Base-by-base conservation (phyloP, 2,113 vertebrate genomes). In the Haplotaxodon microlepis region DNA sequence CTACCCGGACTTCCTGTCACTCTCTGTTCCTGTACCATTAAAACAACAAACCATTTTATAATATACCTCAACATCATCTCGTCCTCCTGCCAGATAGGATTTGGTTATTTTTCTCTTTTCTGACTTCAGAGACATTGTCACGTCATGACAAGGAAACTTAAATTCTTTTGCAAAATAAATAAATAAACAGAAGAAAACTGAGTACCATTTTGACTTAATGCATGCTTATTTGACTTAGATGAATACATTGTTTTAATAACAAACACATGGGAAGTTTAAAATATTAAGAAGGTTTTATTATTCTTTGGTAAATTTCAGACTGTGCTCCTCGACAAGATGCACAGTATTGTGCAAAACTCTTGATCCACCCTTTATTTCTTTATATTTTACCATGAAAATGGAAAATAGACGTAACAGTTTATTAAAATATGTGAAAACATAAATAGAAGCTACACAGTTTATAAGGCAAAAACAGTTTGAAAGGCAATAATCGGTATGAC, bases 1-100 rank as follows among this genome's bases (percentile, higher is more conserved):
- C 69, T 88, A 84, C 21, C 56, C 14, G 50, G 21, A 89, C 63
- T 90, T 91, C 85, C 79, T 89, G 82, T 87, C 69, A 87, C 73
- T 59, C 83, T 86, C 47, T 84, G 2, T 59, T 82, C 69, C 79
- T 79, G 31, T 82, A 40, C 29, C 47, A 31, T 59, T 5, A 19
- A n/a, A 61, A 34, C 11, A 71, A 71, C 82, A 88, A 81, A 61
- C 57, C 29, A 61, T 76, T 76, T 76, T 45, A 76, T 42, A 11
- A 29, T 76, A 19, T 50, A 76, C 4, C 24, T 50, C 2, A n/a
- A 38, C 10, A 38, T n/a, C 61, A 66, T 66, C 10, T 38, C 19
- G 7, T 66, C 61, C 10, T 66, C 61, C 61, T 73, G 69, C 8
- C 71, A 76, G n/a, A 31, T 12, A 31, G 42, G 6, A 76, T 76